Evolutionary conservation across 2,113 vertebrate genomes (phyloP).

Genomic region (Calyptomena viridis): DNA sequence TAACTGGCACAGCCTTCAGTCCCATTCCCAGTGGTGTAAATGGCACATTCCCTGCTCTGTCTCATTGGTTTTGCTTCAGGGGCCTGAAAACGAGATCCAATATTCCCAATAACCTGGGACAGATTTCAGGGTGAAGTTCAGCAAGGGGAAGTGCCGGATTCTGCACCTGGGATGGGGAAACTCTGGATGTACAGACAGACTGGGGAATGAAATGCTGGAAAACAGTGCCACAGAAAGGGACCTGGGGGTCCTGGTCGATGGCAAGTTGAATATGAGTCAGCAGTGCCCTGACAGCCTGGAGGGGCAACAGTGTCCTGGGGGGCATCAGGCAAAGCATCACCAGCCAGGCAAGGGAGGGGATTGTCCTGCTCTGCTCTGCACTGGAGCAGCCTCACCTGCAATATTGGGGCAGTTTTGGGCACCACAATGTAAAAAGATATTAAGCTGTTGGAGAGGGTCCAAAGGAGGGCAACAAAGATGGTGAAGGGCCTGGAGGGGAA

Average conservation of each 20-base stretch:
- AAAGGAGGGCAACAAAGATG: not conserved
- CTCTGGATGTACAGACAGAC: not conserved
- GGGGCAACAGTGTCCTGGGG: not conserved
- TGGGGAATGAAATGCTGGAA: not conserved
- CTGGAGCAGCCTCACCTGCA: not conserved
- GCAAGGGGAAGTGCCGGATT: not conserved
- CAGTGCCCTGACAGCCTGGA: not conserved
- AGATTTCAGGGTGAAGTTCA: not conserved
- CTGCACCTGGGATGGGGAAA: not conserved
- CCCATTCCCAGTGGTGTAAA: not conserved
- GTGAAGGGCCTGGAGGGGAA: not conserved
- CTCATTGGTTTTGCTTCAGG: not conserved
- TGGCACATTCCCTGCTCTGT: no score
- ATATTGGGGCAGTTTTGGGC: not conserved
- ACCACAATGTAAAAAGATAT: not conserved
- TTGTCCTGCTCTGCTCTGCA: not conserved
- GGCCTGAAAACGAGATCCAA: not conserved
- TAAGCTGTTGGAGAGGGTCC: not conserved
- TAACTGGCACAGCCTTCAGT: not conserved
- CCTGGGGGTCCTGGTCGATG: not conserved
- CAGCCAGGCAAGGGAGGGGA: not conserved
- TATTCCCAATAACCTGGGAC: rapidly evolving
- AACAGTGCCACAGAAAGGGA: not conserved
- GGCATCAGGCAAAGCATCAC: not conserved
- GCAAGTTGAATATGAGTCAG: not conserved